Base-by-base conservation (phyloP, 2,888 invertebrate species). In the Phyllotreta cruciferae region DNA sequence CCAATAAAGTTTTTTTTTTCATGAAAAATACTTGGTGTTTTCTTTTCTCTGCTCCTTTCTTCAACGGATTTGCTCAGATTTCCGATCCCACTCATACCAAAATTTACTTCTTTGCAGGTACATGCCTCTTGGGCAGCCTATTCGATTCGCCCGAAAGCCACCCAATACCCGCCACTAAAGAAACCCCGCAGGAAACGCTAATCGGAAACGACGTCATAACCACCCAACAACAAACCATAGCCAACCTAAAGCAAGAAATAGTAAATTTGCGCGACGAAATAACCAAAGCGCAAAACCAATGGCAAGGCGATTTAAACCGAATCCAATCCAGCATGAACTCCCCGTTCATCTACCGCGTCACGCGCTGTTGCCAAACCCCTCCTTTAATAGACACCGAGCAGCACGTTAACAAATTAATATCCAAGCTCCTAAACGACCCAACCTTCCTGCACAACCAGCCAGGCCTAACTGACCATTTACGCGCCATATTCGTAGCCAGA, bases 401-500 rank as follows among this genome's bases (percentile, higher is more conserved):
- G 37, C 76, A 79, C 45, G 72, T 80, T 3, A 71, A 69, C 7
- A 70, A 66, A 57, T 66, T 78, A 14, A 62, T 80, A n/a, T 70
- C 69, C 6, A 71, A 73, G 39, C 61, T 80, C 8, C 66, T 81
- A 39, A 79, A 78, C 60, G 74, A 78, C 42, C 75, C 75, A 6
- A 71, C 75, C 35, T 75, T 76, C 49, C 63, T 78, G 8, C 63
- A 68, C 14, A 74, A 73, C 35, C 75, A 84, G 11, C 84, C 86
- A 57, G 83, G 84, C 66, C 72, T 89, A n/a, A 85, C 85, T 64
- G 79, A 80, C 1, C 86, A 87, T 82, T 84, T 90, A 57, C 84
- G 85, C 57, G 83, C 83, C 42, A 82, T 87, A 52, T 88, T 88
- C 67, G 81, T 88, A 9, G 86, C 87, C 5, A 88, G 86, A 71